Percentiles rank a stretch among this genome's conserved stretches.
Evolutionary conservation across 2,113 vertebrate species (phyloP).

Genomic region (Syngnathus typhle): DNA sequence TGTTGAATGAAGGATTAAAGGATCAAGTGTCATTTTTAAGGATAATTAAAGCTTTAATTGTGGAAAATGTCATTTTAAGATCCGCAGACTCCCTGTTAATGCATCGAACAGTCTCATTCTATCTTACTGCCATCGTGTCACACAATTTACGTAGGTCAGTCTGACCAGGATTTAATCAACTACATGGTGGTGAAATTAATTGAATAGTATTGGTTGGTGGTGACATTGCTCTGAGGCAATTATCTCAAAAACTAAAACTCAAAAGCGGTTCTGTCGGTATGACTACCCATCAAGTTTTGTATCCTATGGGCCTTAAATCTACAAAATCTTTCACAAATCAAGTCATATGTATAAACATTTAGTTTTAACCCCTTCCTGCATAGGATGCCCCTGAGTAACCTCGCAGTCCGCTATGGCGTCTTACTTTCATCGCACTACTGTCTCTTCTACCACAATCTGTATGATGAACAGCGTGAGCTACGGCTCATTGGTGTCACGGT

Average conservation of each 20-base stretch:
- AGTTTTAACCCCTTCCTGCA: not conserved
- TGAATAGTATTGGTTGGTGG: not conserved
- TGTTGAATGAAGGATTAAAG: not conserved
- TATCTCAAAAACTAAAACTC: too few species aligned
- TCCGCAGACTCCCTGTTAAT: not conserved
- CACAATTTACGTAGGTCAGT: not conserved
- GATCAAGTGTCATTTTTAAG: constrained; percentile 1
- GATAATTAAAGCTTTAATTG: not conserved
- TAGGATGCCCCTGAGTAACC: not conserved
- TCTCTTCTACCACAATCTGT: constrained; percentile 1
- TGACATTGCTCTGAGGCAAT: too few species aligned
- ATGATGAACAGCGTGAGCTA: constrained; percentile 17
- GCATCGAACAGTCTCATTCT: not conserved
- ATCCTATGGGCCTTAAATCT: too few species aligned
- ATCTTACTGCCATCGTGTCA: not conserved
- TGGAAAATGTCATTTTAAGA: not conserved
- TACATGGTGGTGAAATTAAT: not conserved
- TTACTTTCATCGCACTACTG: not conserved
- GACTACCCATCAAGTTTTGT: too few species aligned
- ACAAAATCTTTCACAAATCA: not conserved
- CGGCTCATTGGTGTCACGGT: constrained; percentile 5
- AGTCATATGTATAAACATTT: not conserved
- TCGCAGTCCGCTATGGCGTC: not conserved
- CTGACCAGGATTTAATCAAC: not conserved
- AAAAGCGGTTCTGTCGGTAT: too few species aligned